Percentiles rank a stretch among this genome's conserved stretches.
Evolutionary conservation across 2,888 invertebrate species (phyloP).

Genomic region (Embidobia sp.): DNA sequence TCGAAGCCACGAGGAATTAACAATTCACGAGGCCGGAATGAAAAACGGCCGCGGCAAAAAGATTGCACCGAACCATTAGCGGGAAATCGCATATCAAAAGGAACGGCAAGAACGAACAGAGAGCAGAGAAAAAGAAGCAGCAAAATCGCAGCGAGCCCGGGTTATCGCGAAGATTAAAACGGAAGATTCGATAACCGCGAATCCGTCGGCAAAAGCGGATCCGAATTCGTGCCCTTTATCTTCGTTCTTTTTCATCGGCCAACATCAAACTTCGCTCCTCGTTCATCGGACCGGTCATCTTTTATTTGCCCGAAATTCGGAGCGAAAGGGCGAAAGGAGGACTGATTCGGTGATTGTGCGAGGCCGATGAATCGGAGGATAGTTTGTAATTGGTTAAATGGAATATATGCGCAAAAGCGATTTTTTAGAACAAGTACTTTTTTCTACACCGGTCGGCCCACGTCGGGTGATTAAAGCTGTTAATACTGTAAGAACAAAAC

Average conservation of each 20-base stretch:
- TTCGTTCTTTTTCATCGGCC: slow-evolving; percentile 3
- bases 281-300: slow-evolving; percentile 21
- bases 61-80: slow-evolving; percentile 44
- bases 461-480: too few relatives aligned
- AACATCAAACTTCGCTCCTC: slow-evolving; percentile 39
- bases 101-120: too few relatives aligned
- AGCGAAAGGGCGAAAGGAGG: slow-evolving; percentile 12
- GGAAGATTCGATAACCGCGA: slow-evolving; percentile 61
- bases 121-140: not conserved
- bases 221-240: slow-evolving; percentile 51
- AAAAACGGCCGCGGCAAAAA: too few relatives aligned
- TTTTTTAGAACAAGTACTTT: too few relatives aligned
- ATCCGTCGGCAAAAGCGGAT: slow-evolving; percentile 35
- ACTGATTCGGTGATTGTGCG: slow-evolving; percentile 18
- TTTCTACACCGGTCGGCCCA: too few relatives aligned
- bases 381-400: slow-evolving; percentile 44
- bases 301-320: slow-evolving; percentile 25
- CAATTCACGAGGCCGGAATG: slow-evolving; percentile 18
- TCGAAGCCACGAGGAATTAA: slow-evolving; percentile 19
- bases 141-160: slow-evolving; percentile 42
- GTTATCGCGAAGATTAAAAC: slow-evolving; percentile 70
- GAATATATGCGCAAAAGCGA: too few relatives aligned
- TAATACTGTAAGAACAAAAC: too few relatives aligned
- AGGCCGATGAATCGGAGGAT: slow-evolving; percentile 30
- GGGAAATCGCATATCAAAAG: slow-evolving; percentile 26